A percentile compares a stretch with the other conserved stretches of the same genome.
These are phyloP conservation scores for Nasua narica DNA, from an alignment of 2,797 vertebrate genomes.

Conservation along the genomic window DNA sequence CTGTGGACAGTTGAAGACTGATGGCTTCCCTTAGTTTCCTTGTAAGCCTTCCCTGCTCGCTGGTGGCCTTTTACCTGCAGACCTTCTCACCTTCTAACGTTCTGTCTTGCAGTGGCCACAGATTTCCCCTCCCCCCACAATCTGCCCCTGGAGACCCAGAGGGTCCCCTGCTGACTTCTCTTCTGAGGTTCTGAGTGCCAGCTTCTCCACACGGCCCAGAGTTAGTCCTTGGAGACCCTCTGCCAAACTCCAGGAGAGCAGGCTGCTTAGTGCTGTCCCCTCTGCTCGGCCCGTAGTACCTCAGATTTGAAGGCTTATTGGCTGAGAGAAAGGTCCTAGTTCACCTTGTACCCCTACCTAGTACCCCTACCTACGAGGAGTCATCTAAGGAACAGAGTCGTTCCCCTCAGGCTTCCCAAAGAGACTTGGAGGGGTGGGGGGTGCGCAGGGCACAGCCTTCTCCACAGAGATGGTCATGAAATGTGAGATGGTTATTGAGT, in stretches of 20 bases:
- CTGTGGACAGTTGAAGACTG: background rate
- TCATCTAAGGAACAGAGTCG: background rate
- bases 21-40: background rate
- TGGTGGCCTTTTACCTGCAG: background rate
- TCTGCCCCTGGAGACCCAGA: background rate
- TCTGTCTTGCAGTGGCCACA: background rate
- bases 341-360: too few relatives aligned
- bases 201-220: too few relatives aligned
- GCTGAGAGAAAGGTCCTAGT: background rate
- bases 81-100: background rate
- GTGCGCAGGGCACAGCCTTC: background rate
- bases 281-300: background rate
- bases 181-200: rapidly evolving
- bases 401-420: background rate
- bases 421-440: background rate
- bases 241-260: background rate
- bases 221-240: background rate
- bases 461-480: background rate
- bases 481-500: background rate
- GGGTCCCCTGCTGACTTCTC: background rate
- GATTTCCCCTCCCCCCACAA: too few relatives aligned
- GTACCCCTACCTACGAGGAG: too few relatives aligned
- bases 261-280: background rate
- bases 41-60: background rate
- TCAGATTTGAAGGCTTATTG: background rate